Conservation (phyloP, 2,888 invertebrate species). For the Seira musarum region DNA sequence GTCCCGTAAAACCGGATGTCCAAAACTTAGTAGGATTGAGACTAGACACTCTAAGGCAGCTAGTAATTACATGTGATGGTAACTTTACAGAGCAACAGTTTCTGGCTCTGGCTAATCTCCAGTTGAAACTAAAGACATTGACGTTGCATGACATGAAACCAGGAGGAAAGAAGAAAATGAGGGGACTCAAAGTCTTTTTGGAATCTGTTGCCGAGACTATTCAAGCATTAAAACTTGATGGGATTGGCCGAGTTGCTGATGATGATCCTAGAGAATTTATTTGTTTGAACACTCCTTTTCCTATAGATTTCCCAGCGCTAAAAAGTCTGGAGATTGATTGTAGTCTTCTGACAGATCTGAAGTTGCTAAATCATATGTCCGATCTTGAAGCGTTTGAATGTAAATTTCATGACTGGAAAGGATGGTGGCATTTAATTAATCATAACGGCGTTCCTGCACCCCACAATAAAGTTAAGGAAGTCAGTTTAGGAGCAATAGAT, state of each 20-base stretch:
- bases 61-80: not conserved
- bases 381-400: conserved; percentile 37
- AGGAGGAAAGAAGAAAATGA: conserved; percentile 25
- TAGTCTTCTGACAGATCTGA: conserved; percentile 21
- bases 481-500: conserved; percentile 51
- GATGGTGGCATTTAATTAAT: conserved; percentile 36
- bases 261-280: not conserved
- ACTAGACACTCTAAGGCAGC: no score
- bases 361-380: not conserved
- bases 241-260: conserved; percentile 19
- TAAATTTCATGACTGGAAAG: conserved; percentile 23
- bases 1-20: conserved; percentile 20
- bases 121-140: conserved; percentile 41
- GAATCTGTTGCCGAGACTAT: conserved; percentile 37
- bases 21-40: not conserved
- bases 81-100: conserved; percentile 44
- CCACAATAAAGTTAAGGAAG: not conserved
- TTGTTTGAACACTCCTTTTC: conserved; percentile 8
- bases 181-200: conserved; percentile 37
- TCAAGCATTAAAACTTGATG: conserved; percentile 48
- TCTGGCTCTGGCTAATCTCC: conserved; percentile 33
- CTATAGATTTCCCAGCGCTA: conserved; percentile 1
- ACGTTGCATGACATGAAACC: conserved; percentile 53
- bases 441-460: not conserved
- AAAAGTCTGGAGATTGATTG: conserved; percentile 47